Evolutionary conservation across 1,140 invertebrate species (phyloP).

Genomic region (Drosophila bipectinata): DNA sequence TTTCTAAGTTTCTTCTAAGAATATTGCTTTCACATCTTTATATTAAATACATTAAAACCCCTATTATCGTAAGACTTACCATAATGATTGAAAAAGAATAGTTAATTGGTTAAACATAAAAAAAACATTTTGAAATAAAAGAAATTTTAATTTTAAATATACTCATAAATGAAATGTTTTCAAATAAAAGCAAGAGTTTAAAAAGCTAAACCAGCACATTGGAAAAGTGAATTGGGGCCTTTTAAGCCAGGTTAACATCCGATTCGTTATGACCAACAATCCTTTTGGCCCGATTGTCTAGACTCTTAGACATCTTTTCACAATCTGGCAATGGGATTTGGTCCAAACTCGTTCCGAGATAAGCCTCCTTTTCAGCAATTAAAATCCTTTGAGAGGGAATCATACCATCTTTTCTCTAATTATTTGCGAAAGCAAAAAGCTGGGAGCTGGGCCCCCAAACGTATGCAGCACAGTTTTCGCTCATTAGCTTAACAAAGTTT

Average conservation of each 20-base stretch:
- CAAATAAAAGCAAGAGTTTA: not conserved
- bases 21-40: no score
- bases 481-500: slow-evolving; percentile 6
- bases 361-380: slow-evolving; percentile 5
- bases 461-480: not conserved
- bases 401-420: not conserved
- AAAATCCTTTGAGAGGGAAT: not conserved
- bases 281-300: slow-evolving; percentile 7
- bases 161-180: no score
- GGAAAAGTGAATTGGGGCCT: not conserved
- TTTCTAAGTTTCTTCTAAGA: no score
- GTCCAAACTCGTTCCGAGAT: not conserved
- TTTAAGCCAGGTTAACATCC: not conserved
- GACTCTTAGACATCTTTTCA: not conserved
- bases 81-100: no score
- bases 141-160: no score
- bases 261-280: not conserved
- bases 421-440: not conserved
- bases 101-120: no score
- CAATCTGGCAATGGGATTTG: not conserved
- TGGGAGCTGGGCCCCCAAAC: not conserved
- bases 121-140: no score
- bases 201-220: not conserved
- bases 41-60: no score
- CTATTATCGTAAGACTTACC: no score